Evolutionary conservation across 2,888 invertebrate genomes (phyloP).

Genomic region (Dimorphilus gyrociliatus): DNA sequence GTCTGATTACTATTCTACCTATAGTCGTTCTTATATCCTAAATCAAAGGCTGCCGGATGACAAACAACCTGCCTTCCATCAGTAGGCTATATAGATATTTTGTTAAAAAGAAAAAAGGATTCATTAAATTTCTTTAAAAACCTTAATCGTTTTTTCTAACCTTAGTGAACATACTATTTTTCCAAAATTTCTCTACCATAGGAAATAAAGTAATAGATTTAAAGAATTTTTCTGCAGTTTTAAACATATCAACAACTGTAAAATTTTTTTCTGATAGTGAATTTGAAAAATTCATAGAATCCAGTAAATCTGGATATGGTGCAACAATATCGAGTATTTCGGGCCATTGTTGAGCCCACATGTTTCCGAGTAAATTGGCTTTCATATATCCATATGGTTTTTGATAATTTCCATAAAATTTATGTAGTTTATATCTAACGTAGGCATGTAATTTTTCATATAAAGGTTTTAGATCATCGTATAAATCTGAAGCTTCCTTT

Average conservation of each 20-base stretch:
- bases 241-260: constrained; percentile 43
- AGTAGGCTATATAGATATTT: too few species aligned
- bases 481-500: constrained; percentile 20
- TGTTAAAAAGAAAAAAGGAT: too few species aligned
- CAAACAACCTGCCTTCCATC: constrained; percentile 42
- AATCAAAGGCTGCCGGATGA: constrained; percentile 30
- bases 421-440: constrained; percentile 20
- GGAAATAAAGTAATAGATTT: constrained; percentile 45
- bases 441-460: constrained; percentile 33
- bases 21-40: too few species aligned
- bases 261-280: constrained; percentile 46
- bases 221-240: constrained; percentile 29
- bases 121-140: too few species aligned
- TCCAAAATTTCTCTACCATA: constrained; percentile 69
- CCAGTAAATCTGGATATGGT: constrained; percentile 50
- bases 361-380: constrained; percentile 53
- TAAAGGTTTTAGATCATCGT: constrained; percentile 22
- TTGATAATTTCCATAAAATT: too few species aligned
- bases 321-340: constrained; percentile 21
- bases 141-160: too few species aligned
- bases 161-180: constrained; percentile 58
- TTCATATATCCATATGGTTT: constrained; percentile 60
- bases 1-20: too few species aligned
- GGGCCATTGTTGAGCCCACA: constrained; percentile 38
- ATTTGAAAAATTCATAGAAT: constrained; percentile 55